Base-by-base conservation (phyloP, 2,797 vertebrate species). In the Vireo griseus region DNA sequence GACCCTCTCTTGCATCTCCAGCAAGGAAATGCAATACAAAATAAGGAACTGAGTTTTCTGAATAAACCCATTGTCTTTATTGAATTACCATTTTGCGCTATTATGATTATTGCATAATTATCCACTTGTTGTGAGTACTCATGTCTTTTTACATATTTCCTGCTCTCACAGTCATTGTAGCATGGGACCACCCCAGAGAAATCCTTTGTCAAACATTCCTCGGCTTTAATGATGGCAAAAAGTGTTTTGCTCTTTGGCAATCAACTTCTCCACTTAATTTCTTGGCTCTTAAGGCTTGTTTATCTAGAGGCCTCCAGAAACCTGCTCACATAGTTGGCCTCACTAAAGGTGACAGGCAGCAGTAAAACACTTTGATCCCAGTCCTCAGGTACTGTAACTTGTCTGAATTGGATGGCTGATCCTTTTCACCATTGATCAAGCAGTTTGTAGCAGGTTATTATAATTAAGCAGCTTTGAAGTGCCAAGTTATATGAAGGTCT, bases 371-470 rank as follows among this genome's bases (percentile, higher is more conserved):
- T 95, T 90, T 81, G 62, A 92, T 94, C 39, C 58, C 35, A 22
- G 31, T 85, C 71, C 67, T 93, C 71, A 73, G 84, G 67, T 92
- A 40, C 63, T 76, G 12, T 69, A 82, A 48, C 59, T 79, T 79
- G 37, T 59, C 66, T 69, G 66, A 85, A 35, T 57, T 69, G 52
- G 16, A 67, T 73, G 59, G 45, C 37, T 85, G 68, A 91, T 37
- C 48, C 0, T 4, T 63, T 89, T 87, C 40, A 71, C 77, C 65
- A 42, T 31, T 86, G 77, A 89, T 93, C 59, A 93, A 85, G 74
- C 40, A 89, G 71, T 85, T 92, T 89, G 71, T 93, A 92, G 63
- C n/a, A 89, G 74, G 66, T 92, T 75, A 87, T 85, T 93, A 52
- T 74, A 92, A 91, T 57, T 87, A 89, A 87, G 45, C 33, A 59